Base-by-base conservation (phyloP, 2,888 invertebrate genomes). In the Cryptophagus acutangulus region DNA sequence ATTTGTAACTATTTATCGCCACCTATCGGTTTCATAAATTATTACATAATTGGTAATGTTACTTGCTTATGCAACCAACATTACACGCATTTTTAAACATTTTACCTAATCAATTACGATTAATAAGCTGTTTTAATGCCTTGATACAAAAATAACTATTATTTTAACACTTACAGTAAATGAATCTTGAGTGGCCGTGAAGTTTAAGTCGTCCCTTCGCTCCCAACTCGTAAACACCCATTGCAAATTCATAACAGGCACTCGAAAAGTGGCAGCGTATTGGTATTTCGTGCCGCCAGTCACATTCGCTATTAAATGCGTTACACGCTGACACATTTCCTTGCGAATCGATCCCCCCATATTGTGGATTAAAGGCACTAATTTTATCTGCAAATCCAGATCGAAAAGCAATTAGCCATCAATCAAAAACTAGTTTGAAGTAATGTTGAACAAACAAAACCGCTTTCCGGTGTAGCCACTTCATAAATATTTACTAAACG, bases 261-360 rank as follows among this genome's bases (percentile, higher is more conserved):
- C 80, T 41, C 88, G 83, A 71, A 93, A 87, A 40, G 88, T 87
- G 48, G 87, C 84, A 42, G 95, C 95, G 71, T 91, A 91, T 72
- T 88, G 83, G 71, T 95, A 96, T 74, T 95, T 95, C 57, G 90
- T 88, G 45, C 94, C 93, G 33, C 85, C 85, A 58, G 87, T 87
- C 57, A 81, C 79, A 61, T 87, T 88, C 49, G 95, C 90, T 55
- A 97, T 89, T 54, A 97, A 77, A 75, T 96, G 95, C 38, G 95
- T 96, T 54, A 92, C 87, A 65, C 85, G 86, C 41, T 81, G 79
- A 46, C 82, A 82, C 79, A 91, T 84, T 64, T 95, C 92, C 72
- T 87, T 89, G 51, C 93, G 80, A 62, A 95, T 88, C 58, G 91
- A 91, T 34, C 95, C 96, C 56, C 94, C 94, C 95, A 96, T 95